Evolutionary conservation across 2,888 invertebrate species (phyloP).

Genomic region (Cyaniris semiargus): DNA sequence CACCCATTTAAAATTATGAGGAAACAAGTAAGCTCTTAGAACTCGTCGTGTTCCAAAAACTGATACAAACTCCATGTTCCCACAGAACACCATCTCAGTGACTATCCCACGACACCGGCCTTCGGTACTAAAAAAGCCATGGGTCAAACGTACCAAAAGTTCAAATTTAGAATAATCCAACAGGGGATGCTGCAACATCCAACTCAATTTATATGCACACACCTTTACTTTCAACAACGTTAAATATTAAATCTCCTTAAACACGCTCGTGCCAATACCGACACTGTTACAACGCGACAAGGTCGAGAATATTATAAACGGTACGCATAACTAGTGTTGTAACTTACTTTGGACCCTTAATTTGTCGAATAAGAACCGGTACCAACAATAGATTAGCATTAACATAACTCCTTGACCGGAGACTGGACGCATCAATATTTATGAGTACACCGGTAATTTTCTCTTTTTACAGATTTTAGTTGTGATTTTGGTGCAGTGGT

Average conservation of each 20-base stretch:
- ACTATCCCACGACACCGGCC: slow-evolving; percentile 68
- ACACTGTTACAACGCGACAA: slow-evolving; percentile 44
- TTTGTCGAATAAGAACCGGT: slow-evolving; percentile 68
- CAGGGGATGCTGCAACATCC: slow-evolving; percentile 70
- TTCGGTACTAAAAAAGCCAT: slow-evolving; percentile 57
- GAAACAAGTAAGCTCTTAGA: not conserved
- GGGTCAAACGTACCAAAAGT: slow-evolving; percentile 71
- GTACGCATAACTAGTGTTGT: slow-evolving; percentile 42
- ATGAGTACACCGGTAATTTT: slow-evolving; percentile 53
- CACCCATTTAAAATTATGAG: not conserved
- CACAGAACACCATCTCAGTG: slow-evolving; percentile 62
- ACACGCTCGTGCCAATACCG: slow-evolving; percentile 42
- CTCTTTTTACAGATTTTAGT: slow-evolving; percentile 54
- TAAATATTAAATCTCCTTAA: slow-evolving; percentile 34
- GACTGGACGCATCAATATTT: slow-evolving; percentile 74
- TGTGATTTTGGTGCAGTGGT: slow-evolving; percentile 52
- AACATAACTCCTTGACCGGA: slow-evolving; percentile 79
- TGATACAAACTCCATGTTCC: slow-evolving; percentile 47
- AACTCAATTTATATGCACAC: slow-evolving; percentile 74
- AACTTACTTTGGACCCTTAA: slow-evolving; percentile 68
- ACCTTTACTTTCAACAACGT: slow-evolving; percentile 62
- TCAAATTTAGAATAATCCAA: slow-evolving; percentile 59
- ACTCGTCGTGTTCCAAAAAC: not conserved
- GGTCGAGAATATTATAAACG: slow-evolving; percentile 24
- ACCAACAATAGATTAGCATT: slow-evolving; percentile 69